These are phyloP conservation scores for Drosophila truncata DNA, from an alignment of 1,140 invertebrate species.

Conservation along the genomic window DNA sequence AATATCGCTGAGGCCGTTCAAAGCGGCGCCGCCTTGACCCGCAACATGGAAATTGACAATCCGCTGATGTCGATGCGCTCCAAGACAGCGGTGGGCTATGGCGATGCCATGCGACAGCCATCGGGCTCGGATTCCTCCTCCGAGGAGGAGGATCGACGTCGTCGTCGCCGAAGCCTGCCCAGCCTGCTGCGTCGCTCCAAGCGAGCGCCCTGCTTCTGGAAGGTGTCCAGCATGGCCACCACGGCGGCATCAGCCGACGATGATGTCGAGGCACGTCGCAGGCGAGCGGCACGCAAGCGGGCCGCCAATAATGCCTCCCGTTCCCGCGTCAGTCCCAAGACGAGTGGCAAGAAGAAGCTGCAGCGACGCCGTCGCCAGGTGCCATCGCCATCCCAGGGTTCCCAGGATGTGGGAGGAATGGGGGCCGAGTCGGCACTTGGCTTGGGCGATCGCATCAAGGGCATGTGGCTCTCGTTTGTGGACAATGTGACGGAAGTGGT, in stretches of 20 bases:
- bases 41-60: conserved; percentile 50
- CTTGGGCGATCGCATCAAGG: conserved; percentile 45
- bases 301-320: conserved; percentile 60
- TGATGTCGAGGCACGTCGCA: conserved; percentile 62
- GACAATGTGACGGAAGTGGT: conserved; percentile 52
- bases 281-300: conserved; percentile 44
- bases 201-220: conserved; percentile 57
- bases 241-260: conserved; percentile 37
- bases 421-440: background rate
- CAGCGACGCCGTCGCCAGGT: conserved; percentile 41
- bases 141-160: conserved; percentile 56
- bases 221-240: conserved; percentile 40
- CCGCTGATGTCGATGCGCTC: conserved; percentile 51
- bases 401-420: background rate
- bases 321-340: conserved; percentile 39
- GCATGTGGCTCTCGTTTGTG: conserved; percentile 55
- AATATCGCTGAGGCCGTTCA: conserved; percentile 50
- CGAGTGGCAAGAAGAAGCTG: conserved; percentile 58
- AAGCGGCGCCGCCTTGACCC: conserved; percentile 40
- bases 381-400: background rate
- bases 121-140: conserved; percentile 31
- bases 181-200: conserved; percentile 22
- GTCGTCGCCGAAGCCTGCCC: conserved; percentile 3
- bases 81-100: conserved; percentile 54
- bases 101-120: conserved; percentile 59